Evolutionary conservation across 2,888 invertebrate species (phyloP), one percentile per base, ranked within the genome.

Genomic region (Ichneumon xanthorius): DNA sequence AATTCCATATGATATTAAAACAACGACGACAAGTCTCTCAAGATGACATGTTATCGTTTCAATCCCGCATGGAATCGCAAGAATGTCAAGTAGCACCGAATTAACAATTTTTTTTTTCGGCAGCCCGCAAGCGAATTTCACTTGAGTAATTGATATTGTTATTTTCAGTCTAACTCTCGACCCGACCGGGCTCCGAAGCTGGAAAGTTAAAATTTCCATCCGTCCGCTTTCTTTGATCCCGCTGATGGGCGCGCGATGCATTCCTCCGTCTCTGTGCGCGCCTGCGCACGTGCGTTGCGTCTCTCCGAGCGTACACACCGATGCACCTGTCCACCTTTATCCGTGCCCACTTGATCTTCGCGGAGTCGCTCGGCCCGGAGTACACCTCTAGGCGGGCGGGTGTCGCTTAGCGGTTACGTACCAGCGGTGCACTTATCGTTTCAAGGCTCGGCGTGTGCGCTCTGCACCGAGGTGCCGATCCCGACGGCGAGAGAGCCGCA

Each of bases 371-470:
- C 82, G 19, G 50, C 65, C 53, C 87, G 82, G 84, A 78, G 73
- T 55, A 77, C 78, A 53, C 63, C 75, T 76, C 55, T 63, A 76
- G 82, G 80, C 83, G 84, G 19, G 72, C 85, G 80, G 87, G 85
- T 88, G 86, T 87, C 86, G 85, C 81, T 83, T 58, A 80, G 87
- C 81, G 84, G 80, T 87, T 86, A 84, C 82, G 86, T 84, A 88
- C 86, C 86, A 84, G 75, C 80, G 73, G 68, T 81, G 73, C 84
- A 86, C 84, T 86, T 88, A 86, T 84, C 82, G 84, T 80, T 80
- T 50, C 80, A 80, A 77, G 77, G 80, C 68, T 86, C 48, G 73
- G 72, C 80, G 82, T 82, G 77, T 80, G 72, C 73, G 68, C 82
- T 63, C 63, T n/a, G 63, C 71, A 77, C 71, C 76, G 84, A 63